Evolutionary conservation across 2,888 invertebrate genomes (phyloP), one percentile per base, ranked within the genome.

Genomic region (Trichacis sp.): DNA sequence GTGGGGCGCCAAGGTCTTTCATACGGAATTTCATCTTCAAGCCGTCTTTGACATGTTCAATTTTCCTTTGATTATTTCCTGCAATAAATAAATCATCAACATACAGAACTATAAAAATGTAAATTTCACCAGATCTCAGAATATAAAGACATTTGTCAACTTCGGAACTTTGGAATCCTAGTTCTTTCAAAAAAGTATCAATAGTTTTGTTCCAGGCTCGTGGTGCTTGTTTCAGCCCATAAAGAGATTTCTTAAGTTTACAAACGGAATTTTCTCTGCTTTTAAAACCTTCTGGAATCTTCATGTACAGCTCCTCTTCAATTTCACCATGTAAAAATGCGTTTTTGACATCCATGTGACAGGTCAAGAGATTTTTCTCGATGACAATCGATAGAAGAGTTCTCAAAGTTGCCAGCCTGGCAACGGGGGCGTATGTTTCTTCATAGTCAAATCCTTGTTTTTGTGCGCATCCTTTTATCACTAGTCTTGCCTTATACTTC

Each of bases 141-240:
- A 64, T 54, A 50, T 74, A 76, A 3, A 76, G 24, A 57, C 78
- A 77, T 43, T 55, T 66, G 56, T 78, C 75, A 59, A 57, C 24
- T 30, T 70, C 49, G 1, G 73, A 70, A 33, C 59, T 48, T 33
- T 20, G 8, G 3, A 77, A 69, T 6, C 68, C 68, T 20, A 70
- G n/a, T 15, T 57, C 45, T 42, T 38, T 58, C 14, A 75, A 42
- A 50, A 68, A 73, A 12, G 53, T 48, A 36, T 72, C 50, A 51
- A 74, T 68, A 14, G 46, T 62, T 50, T 70, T 49, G 47, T 78
- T 73, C 77, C 77, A 80, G 14, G 61, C 64, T 61, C 72, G 43
- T 24, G 73, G 74, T 15, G 76, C 71, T 63, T 77, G 77, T 52
- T 76, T 77, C 0, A 76, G 55, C 1, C 79, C 79, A 64, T 79